Evolutionary conservation across 2,113 vertebrate genomes (phyloP).

Genomic region (Pollachius pollachius): DNA sequence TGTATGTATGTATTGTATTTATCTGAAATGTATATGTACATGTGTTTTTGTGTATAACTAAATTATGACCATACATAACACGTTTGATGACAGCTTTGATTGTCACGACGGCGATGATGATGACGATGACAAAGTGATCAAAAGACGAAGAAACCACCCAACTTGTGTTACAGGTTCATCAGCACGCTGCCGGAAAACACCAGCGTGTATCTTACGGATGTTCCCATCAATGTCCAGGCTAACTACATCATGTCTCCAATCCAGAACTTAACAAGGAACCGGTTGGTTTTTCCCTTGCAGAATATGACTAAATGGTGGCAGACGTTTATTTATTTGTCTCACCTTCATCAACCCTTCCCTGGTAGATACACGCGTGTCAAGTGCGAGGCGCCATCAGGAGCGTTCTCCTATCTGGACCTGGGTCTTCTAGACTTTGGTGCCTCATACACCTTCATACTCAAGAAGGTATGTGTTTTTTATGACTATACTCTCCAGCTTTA

Average conservation of each 20-base stretch:
- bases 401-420: slow-evolving; percentile 69
- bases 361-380: slow-evolving; percentile 64
- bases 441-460: slow-evolving; percentile 81
- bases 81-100: not conserved
- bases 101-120: too few relatives aligned
- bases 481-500: too few relatives aligned
- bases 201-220: slow-evolving; percentile 69
- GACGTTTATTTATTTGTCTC: not conserved
- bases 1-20: not conserved
- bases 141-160: not conserved
- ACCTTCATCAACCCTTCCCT: too few relatives aligned
- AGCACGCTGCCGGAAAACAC: slow-evolving; percentile 74
- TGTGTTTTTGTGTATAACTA: not conserved
- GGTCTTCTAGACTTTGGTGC: slow-evolving; percentile 88
- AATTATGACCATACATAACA: too few relatives aligned
- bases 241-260: slow-evolving; percentile 72
- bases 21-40: not conserved
- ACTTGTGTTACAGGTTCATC: slow-evolving; percentile 78
- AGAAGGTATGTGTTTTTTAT: slow-evolving; percentile 64
- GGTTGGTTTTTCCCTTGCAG: slow-evolving; percentile 70
- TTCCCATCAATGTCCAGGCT: slow-evolving; percentile 44
- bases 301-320: not conserved
- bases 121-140: not conserved
- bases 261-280: slow-evolving; percentile 61
- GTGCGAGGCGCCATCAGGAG: slow-evolving; percentile 52